Percentiles rank a stretch among this genome's conserved stretches.
Conservation (phyloP, 2,888 invertebrate species). For the Blera fallax region DNA sequence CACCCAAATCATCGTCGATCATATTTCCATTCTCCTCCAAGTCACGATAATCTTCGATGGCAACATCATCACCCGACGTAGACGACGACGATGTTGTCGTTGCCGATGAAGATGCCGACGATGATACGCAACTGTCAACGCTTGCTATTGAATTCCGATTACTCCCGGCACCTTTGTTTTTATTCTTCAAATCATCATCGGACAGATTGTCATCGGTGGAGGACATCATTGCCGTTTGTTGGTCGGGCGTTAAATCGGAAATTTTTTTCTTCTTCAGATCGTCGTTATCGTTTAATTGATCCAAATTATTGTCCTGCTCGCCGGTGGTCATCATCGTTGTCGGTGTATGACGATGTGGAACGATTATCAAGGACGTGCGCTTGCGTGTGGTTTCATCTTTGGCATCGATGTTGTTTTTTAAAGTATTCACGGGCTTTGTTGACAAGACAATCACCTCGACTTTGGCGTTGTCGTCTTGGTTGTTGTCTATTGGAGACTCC, state of each 20-base stretch:
- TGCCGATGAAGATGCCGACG: slow-evolving; percentile 76
- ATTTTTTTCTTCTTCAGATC: slow-evolving; percentile 35
- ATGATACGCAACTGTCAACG: slow-evolving; percentile 80
- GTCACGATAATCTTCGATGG: slow-evolving; percentile 78
- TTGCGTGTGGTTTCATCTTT: slow-evolving; percentile 80
- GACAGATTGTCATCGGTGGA: slow-evolving; percentile 65
- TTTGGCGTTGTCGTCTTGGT: slow-evolving; percentile 75
- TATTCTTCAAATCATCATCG: slow-evolving; percentile 68
- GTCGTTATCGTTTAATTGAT: slow-evolving; percentile 65
- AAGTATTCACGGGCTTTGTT: slow-evolving; percentile 79
- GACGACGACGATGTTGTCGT: slow-evolving; percentile 73
- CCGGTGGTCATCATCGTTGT: slow-evolving; percentile 22
- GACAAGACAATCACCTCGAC: slow-evolving; percentile 79
- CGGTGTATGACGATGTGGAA: slow-evolving; percentile 76
- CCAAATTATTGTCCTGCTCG: slow-evolving; percentile 52
- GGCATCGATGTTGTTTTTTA: slow-evolving; percentile 81
- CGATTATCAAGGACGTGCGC: slow-evolving; percentile 80
- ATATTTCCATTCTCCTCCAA: slow-evolving; percentile 79
- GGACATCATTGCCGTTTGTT: slow-evolving; percentile 66
- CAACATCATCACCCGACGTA: slow-evolving; percentile 76
- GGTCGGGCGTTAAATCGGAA: slow-evolving; percentile 40
- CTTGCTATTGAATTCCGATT: slow-evolving; percentile 80
- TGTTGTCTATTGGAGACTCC: slow-evolving; percentile 63
- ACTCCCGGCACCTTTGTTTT: slow-evolving; percentile 61
- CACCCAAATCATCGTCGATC: slow-evolving; percentile 74